phyloP scores from a whole-genome alignment of 2,888 invertebrate genomes.

The Torymus texanus region DNA sequence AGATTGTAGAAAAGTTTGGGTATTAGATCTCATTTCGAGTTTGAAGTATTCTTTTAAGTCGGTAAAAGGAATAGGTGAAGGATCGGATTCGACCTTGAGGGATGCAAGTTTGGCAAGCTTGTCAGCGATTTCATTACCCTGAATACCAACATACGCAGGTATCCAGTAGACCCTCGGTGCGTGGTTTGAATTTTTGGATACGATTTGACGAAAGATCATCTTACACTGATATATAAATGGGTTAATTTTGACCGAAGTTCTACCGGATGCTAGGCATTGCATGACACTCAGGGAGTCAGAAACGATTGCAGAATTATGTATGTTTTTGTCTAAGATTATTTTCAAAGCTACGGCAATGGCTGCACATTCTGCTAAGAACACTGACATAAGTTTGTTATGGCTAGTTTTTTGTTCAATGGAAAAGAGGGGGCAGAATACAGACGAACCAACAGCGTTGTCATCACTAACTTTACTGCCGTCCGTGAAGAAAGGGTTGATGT shows the following conservation, averaged over 20 bases:
- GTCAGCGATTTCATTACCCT: neutral
- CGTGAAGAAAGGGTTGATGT: neutral
- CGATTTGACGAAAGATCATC: neutral
- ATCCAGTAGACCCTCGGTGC: constrained; percentile 12
- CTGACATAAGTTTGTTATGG: neutral
- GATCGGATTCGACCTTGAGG: neutral
- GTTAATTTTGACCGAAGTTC: constrained; percentile 20
- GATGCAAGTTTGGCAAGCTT: neutral
- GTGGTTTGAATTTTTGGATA: constrained; percentile 3
- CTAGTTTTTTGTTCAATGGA: neutral
- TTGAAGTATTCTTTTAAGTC: constrained; percentile 1
- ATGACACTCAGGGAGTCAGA: neutral
- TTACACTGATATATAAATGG: constrained; percentile 17
- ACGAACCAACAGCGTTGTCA: neutral
- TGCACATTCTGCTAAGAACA: neutral
- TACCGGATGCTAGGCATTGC: constrained; percentile 2
- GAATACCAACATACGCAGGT: neutral
- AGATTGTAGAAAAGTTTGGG: neutral
- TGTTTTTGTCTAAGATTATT: neutral
- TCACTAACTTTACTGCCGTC: neutral
- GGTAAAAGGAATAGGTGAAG: neutral
- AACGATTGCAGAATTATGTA: neutral
- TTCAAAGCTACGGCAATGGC: constrained; percentile 7
- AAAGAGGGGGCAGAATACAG: neutral
- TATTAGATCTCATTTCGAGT: neutral